These are phyloP conservation scores for Ammodytes marinus DNA, from an alignment of 2,113 vertebrate species.

Conservation along the genomic window DNA sequence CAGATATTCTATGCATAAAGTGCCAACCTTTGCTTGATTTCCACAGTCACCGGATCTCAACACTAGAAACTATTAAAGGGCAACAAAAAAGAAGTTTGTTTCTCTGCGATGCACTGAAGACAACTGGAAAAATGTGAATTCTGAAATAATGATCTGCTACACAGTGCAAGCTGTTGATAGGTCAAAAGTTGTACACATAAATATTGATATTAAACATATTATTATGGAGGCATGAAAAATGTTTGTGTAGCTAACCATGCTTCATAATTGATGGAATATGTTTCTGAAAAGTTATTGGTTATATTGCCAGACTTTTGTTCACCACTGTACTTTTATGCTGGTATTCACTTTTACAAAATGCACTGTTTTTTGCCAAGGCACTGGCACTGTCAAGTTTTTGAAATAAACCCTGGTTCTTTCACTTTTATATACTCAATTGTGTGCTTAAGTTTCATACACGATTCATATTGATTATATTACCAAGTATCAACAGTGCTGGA, in stretches of 20 bases:
- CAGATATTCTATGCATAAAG: constrained; percentile 19
- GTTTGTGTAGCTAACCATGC: background rate
- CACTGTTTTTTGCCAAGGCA: constrained; percentile 35
- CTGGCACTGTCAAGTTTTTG: constrained; percentile 45
- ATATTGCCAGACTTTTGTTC: constrained; percentile 5
- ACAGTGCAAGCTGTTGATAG: constrained; percentile 17
- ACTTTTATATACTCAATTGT: constrained; percentile 38
- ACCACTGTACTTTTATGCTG: constrained; percentile 18
- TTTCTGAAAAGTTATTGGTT: constrained; percentile 21
- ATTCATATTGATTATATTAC: background rate
- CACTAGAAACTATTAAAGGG: background rate
- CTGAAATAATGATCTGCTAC: background rate
- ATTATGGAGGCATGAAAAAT: background rate
- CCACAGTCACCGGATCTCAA: background rate
- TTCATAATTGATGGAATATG: constrained; percentile 22
- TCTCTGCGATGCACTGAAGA: background rate
- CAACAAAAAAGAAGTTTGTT: background rate
- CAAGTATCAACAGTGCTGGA: background rate
- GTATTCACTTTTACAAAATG: constrained; percentile 25
- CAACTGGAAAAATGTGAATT: constrained; percentile 37
- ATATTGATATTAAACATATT: background rate
- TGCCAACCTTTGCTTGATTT: background rate
- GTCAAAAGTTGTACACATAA: background rate
- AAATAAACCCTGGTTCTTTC: constrained; percentile 73
- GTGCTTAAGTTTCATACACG: constrained; percentile 2